A percentile compares a stretch with the other conserved stretches of the same genome.
Evolutionary conservation across 2,888 invertebrate species (phyloP).

Genomic region (Eumerus sabulonum): DNA sequence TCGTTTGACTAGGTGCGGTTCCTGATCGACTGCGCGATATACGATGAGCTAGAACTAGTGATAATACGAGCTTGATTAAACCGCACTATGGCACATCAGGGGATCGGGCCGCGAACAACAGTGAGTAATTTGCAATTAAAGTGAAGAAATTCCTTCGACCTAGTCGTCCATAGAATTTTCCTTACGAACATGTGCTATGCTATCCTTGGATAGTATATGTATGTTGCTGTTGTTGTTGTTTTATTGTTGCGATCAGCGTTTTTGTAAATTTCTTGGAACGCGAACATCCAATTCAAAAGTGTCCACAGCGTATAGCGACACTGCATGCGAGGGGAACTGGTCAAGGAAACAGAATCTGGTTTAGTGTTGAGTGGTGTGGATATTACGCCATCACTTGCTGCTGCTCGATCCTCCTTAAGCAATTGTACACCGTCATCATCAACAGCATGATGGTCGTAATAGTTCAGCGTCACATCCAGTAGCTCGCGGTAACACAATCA

Average conservation of each 20-base stretch:
- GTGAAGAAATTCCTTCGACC: constrained; percentile 44
- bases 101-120: constrained; percentile 1
- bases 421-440: constrained; percentile 18
- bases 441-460: no score
- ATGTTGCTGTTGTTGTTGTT: constrained; percentile 10
- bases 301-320: constrained; percentile 38
- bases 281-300: constrained; percentile 44
- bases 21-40: not conserved
- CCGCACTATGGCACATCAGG: constrained; percentile 23
- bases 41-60: constrained; percentile 10
- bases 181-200: constrained; percentile 3
- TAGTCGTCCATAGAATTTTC: constrained; percentile 36
- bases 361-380: not conserved
- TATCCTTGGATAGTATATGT: not conserved
- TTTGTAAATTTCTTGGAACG: constrained; percentile 49
- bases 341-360: no score
- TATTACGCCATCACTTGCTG: constrained; percentile 15
- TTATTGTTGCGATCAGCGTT: constrained; percentile 4
- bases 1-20: not conserved
- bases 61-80: constrained; percentile 34
- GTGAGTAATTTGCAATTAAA: constrained; percentile 54
- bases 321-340: not conserved
- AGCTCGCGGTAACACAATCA: constrained; percentile 29
- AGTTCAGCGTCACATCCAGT: constrained; percentile 5
- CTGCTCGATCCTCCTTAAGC: not conserved